A percentile compares a stretch with the other conserved stretches of the same genome.
These are phyloP conservation scores for Mizuhopecten yessoensis DNA, from an alignment of 1,140 invertebrate genomes.

Conservation along the genomic window DNA sequence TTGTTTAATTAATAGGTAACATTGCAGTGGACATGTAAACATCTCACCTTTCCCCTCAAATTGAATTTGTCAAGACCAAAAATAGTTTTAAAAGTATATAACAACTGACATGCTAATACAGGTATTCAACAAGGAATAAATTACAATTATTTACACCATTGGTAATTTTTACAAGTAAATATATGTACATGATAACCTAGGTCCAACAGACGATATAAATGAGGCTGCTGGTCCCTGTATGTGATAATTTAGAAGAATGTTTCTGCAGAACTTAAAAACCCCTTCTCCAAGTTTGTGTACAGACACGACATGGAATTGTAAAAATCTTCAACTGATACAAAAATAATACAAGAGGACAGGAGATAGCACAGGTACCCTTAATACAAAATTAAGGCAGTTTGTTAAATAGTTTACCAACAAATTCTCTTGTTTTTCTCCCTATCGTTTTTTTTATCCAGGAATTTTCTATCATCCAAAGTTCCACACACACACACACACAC, in stretches of 20 bases:
- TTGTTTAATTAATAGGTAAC: no score
- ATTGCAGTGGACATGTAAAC: no score
- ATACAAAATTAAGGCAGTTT: background rate
- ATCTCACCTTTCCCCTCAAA: no score
- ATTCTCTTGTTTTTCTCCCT: background rate
- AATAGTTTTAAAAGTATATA: no score
- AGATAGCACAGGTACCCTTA: background rate
- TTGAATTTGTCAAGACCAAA: no score
- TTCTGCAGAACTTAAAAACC: background rate
- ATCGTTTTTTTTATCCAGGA: background rate
- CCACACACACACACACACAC: background rate
- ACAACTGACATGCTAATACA: background rate
- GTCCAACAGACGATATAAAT: background rate
- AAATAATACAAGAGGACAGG: background rate
- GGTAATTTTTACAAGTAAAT: background rate
- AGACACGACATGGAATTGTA: background rate
- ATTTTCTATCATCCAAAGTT: background rate
- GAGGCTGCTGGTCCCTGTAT: background rate
- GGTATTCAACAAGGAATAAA: background rate
- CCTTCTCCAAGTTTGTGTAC: background rate
- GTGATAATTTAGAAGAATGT: background rate
- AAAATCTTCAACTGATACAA: background rate
- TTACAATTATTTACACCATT: background rate
- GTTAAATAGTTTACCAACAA: background rate
- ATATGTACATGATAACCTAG: background rate